Evolutionary conservation across 2,797 vertebrate genomes (phyloP), one percentile per base, ranked within the genome.

Genomic region (Falco peregrinus): DNA sequence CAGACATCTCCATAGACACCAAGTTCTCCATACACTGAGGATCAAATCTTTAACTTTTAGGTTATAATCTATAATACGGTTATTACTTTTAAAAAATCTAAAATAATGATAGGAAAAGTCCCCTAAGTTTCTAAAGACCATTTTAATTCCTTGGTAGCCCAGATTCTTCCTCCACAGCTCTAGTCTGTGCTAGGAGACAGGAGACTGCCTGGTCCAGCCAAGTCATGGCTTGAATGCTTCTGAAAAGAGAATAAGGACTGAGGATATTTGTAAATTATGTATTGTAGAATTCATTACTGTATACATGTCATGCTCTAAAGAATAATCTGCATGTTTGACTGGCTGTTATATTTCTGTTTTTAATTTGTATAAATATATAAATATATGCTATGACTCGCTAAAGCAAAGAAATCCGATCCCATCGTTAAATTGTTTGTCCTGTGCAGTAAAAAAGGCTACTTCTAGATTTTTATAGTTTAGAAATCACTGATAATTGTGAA

Each of bases 331-430:
- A 31, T 25, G 5, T 73, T 89, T 84, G 68, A 60, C 29, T 48
- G 29, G 6, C 6, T 87, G 37, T 54, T 47, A 59, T 16, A 60
- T 63, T 87, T 95, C 28, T 31, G 3, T 0, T 56, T 79, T 47
- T 85, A 57, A 16, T 76, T 65, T 79, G 28, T 95, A 73, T 83
- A 76, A 48, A 41, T 76, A 29, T 95, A 73, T 83, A 76, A 48
- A 41, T 76, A 29, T 39, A 41, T 16, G 6, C 0, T 51, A 33
- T 43, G 13, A 71, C 13, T 22, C 13, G 70, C 2, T 20, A 73
- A 67, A 84, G 3, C 37, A 76, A 88, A 60, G 47, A 59, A 88
- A 29, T 5, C 2, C 43, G 16, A 19, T 43, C 3, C 4, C 15
- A 35, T 76, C 15, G 69, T 74, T 39, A 70, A 63, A 56, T 22